phyloP scores from a whole-genome alignment of 2,888 invertebrate genomes.

The Hypomecis punctinalis region DNA sequence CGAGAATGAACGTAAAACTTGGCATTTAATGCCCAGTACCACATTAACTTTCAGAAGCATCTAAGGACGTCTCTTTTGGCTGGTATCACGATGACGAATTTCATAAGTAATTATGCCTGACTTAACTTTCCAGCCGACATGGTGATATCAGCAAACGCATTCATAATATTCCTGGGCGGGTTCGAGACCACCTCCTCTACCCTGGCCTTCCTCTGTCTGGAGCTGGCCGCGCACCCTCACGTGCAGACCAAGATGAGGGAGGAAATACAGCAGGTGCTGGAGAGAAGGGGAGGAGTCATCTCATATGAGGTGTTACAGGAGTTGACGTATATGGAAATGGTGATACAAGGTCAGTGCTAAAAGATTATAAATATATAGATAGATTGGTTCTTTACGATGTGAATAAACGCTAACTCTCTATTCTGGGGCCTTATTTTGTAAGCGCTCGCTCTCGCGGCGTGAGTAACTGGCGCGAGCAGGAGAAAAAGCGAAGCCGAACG shows the following conservation, averaged over 20 bases:
- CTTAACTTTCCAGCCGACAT: conserved; percentile 76
- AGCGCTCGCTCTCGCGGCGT: too few species aligned
- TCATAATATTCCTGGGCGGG: conserved; percentile 86
- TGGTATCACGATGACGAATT: too few species aligned
- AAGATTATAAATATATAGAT: too few species aligned
- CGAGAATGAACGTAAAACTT: too few species aligned
- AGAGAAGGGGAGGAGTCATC: conserved; percentile 66
- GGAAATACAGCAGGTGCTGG: conserved; percentile 74
- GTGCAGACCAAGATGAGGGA: conserved; percentile 80
- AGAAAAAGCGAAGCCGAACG: too few species aligned
- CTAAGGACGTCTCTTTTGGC: too few species aligned
- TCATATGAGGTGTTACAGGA: conserved; percentile 82
- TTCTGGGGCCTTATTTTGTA: too few species aligned
- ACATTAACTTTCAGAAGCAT: too few species aligned
- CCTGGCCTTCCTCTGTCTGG: conserved; percentile 82
- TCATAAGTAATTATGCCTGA: background rate
- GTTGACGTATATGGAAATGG: conserved; percentile 85
- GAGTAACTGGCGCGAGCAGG: too few species aligned
- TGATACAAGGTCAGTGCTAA: conserved; percentile 81
- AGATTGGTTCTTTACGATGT: too few species aligned
- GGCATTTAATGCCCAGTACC: too few species aligned
- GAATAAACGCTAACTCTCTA: too few species aligned
- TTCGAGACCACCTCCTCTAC: conserved; percentile 86
- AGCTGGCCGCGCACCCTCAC: conserved; percentile 78
- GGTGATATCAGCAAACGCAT: conserved; percentile 84